Percentiles rank a stretch among this genome's conserved stretches.
phyloP scores from a whole-genome alignment of 2,888 invertebrate genomes.

The Proisotoma minuta region DNA sequence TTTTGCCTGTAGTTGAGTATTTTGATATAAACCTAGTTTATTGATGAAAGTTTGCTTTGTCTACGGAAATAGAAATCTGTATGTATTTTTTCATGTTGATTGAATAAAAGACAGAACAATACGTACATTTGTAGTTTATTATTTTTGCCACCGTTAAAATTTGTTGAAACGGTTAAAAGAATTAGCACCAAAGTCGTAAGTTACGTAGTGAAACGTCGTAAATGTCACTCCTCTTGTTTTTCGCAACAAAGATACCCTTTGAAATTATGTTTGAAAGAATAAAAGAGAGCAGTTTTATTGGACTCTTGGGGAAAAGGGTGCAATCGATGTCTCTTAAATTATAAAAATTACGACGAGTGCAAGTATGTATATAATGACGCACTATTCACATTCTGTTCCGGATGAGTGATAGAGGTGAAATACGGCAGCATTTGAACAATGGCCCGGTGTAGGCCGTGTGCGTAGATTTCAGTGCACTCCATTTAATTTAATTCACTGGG shows the following conservation, averaged over 20 bases:
- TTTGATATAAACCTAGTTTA: too few relatives aligned
- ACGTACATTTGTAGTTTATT: neutral
- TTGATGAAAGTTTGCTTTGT: too few relatives aligned
- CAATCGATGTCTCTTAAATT: conserved; percentile 5
- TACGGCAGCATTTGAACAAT: too few relatives aligned
- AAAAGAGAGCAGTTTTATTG: neutral
- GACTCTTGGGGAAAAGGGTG: neutral
- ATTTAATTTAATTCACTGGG: neutral
- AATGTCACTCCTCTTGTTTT: neutral
- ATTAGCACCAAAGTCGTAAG: neutral
- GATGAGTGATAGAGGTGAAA: neutral
- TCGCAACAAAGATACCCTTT: neutral
- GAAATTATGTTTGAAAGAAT: neutral
- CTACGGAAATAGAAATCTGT: too few relatives aligned
- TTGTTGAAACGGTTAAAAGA: neutral
- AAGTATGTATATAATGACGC: neutral
- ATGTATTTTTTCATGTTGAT: too few relatives aligned
- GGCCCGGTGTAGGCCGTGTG: too few relatives aligned
- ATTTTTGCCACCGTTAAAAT: conserved; percentile 1
- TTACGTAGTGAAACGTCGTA: conserved; percentile 4
- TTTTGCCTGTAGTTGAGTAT: too few relatives aligned
- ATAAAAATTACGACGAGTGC: neutral
- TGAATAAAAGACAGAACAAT: too few relatives aligned
- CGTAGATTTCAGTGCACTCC: conserved; percentile 1
- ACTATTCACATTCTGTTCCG: neutral